These are phyloP conservation scores for Gadopsis bispinosus DNA, from an alignment of 2,797 vertebrate species.

Conservation along the genomic window DNA sequence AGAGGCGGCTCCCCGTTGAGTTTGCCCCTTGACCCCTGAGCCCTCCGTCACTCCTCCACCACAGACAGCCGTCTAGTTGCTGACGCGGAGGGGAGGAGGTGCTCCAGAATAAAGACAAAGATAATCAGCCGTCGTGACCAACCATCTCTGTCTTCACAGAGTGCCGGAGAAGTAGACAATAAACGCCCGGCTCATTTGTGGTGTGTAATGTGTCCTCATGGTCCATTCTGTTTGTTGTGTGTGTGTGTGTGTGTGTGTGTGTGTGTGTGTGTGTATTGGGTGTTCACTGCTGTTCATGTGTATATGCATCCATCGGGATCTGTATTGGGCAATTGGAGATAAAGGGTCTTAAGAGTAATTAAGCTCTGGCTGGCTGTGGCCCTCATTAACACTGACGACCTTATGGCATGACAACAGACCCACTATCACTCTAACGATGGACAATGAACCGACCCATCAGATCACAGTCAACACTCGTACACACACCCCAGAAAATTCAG, in stretches of 20 bases:
- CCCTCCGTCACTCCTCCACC: slow-evolving; percentile 71
- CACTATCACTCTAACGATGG: slow-evolving; percentile 68
- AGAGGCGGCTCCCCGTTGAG: slow-evolving; percentile 73
- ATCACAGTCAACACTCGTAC: slow-evolving; percentile 66
- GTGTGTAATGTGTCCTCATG: slow-evolving; percentile 41
- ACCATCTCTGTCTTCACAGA: slow-evolving; percentile 25
- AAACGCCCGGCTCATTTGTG: slow-evolving; percentile 18
- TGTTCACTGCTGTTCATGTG: slow-evolving; percentile 57
- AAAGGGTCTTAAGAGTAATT: slow-evolving; percentile 77
- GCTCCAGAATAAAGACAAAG: slow-evolving; percentile 34
- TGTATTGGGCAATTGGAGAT: slow-evolving; percentile 66
- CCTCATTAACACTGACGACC: slow-evolving; percentile 76
- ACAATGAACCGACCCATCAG: slow-evolving; percentile 68
- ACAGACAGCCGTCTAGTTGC: slow-evolving; percentile 66
- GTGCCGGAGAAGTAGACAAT: slow-evolving; percentile 14
- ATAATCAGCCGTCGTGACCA: slow-evolving; percentile 38
- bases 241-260: slow-evolving; percentile 42
- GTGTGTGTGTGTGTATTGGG: slow-evolving; percentile 60
- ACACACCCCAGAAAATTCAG: slow-evolving; percentile 47
- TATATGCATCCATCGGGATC: slow-evolving; percentile 52
- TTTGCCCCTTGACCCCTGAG: slow-evolving; percentile 76
- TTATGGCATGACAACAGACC: slow-evolving; percentile 74
- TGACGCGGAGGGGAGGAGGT: slow-evolving; percentile 41
- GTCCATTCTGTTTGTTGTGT: neutral
- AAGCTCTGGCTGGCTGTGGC: slow-evolving; percentile 56